These are phyloP conservation scores for Dasypus novemcinctus DNA, from an alignment of 2,113 vertebrate species.

Conservation along the genomic window DNA sequence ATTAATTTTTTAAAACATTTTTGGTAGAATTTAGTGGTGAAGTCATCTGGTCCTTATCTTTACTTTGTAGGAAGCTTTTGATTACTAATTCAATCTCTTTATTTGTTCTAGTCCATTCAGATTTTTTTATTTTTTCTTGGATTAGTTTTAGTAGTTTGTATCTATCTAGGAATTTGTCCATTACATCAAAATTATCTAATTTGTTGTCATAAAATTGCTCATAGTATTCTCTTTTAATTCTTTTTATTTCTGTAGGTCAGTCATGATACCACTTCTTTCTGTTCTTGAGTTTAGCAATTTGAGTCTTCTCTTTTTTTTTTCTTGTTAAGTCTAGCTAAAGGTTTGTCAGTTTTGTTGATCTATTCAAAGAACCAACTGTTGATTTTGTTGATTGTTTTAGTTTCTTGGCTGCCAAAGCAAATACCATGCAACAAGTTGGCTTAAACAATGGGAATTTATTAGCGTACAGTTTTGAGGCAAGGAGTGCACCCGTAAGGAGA, in stretches of 20 bases:
- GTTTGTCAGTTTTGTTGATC: background rate
- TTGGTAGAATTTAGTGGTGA: background rate
- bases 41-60: background rate
- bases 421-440: too few species aligned
- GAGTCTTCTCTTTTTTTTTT: too few species aligned
- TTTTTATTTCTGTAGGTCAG: too few species aligned
- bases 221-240: too few species aligned
- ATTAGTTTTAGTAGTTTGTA: background rate
- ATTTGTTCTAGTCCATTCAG: background rate
- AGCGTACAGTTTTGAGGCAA: too few species aligned
- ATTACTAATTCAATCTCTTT: background rate
- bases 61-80: background rate
- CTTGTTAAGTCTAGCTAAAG: background rate
- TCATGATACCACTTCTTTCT: too few species aligned
- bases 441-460: too few species aligned
- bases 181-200: too few species aligned
- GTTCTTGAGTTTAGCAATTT: too few species aligned
- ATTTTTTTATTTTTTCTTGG: background rate
- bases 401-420: too few species aligned
- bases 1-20: background rate
- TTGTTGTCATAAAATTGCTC: too few species aligned
- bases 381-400: background rate
- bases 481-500: too few species aligned
- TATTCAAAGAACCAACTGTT: background rate
- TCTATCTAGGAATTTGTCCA: background rate